A percentile compares a stretch with the other conserved stretches of the same genome.
phyloP scores from a whole-genome alignment of 2,797 vertebrate genomes.

The Poeciliopsis turneri region DNA sequence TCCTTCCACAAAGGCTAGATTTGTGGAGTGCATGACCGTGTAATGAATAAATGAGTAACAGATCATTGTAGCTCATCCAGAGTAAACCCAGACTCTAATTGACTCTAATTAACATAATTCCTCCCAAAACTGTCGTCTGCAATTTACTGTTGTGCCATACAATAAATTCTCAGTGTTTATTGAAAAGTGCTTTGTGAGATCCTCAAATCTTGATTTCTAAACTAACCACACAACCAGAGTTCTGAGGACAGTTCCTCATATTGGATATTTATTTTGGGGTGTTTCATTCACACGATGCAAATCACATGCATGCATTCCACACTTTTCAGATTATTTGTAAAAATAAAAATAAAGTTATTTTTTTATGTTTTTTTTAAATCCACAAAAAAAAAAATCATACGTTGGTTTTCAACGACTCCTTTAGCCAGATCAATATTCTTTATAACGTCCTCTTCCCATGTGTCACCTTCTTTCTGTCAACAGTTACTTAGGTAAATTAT shows the following conservation, averaged over 20 bases:
- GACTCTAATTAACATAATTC: neutral
- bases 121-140: neutral
- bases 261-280: too few relatives aligned
- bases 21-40: neutral
- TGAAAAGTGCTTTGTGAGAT: neutral
- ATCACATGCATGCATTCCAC: too few relatives aligned
- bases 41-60: too few relatives aligned
- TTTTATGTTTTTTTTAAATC: too few relatives aligned
- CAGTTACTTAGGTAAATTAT: conserved; percentile 23
- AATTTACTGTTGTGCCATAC: neutral
- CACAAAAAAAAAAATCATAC: too few relatives aligned
- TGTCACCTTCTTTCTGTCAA: neutral
- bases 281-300: too few relatives aligned
- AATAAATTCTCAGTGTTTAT: neutral
- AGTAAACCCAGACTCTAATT: neutral
- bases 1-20: neutral
- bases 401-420: too few relatives aligned
- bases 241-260: too few relatives aligned
- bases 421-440: neutral
- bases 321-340: too few relatives aligned
- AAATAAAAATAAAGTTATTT: too few relatives aligned
- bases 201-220: neutral
- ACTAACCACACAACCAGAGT: neutral
- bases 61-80: neutral
- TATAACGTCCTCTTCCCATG: neutral